Evolutionary conservation across 2,113 vertebrate species (phyloP).

Genomic region (Synodontis membranacea): DNA sequence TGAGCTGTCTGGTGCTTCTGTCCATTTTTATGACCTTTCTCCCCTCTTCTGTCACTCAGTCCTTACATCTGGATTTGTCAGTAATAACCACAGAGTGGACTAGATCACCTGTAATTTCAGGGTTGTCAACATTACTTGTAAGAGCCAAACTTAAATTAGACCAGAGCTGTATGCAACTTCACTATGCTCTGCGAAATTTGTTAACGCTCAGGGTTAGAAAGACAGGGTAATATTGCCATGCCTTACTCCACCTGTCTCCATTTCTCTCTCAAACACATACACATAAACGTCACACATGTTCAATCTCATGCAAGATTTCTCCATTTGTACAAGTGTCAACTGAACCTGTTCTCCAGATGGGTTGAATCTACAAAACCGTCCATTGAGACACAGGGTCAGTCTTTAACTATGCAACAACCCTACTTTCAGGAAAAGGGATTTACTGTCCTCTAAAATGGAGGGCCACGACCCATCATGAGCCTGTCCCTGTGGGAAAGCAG

Average conservation of each 20-base stretch:
- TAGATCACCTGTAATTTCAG: neutral
- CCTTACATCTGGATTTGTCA: neutral
- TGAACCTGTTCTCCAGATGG: slow-evolving; percentile 54
- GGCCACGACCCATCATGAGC: slow-evolving; percentile 27
- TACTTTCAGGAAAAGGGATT: slow-evolving; percentile 31
- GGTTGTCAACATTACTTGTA: neutral
- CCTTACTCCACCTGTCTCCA: neutral
- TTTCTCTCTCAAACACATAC: neutral
- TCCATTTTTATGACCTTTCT: slow-evolving; percentile 43
- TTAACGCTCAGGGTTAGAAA: neutral
- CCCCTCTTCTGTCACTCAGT: slow-evolving; percentile 27
- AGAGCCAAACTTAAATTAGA: neutral
- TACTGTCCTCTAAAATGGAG: slow-evolving; percentile 27
- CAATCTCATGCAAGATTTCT: slow-evolving; percentile 37
- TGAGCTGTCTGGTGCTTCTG: slow-evolving; percentile 45
- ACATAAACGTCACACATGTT: slow-evolving; percentile 7
- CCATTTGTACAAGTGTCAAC: slow-evolving; percentile 36
- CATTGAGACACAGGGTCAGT: slow-evolving; percentile 26
- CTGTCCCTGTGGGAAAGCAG: slow-evolving; percentile 26
- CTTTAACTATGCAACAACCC: slow-evolving; percentile 47
- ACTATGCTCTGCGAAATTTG: neutral
- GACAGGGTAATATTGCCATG: neutral
- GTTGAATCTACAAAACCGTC: slow-evolving; percentile 23
- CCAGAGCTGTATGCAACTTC: neutral
- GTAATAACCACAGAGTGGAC: neutral